Evolutionary conservation across 2,888 invertebrate species (phyloP).

Genomic region (Hemicrepidius hirtus): DNA sequence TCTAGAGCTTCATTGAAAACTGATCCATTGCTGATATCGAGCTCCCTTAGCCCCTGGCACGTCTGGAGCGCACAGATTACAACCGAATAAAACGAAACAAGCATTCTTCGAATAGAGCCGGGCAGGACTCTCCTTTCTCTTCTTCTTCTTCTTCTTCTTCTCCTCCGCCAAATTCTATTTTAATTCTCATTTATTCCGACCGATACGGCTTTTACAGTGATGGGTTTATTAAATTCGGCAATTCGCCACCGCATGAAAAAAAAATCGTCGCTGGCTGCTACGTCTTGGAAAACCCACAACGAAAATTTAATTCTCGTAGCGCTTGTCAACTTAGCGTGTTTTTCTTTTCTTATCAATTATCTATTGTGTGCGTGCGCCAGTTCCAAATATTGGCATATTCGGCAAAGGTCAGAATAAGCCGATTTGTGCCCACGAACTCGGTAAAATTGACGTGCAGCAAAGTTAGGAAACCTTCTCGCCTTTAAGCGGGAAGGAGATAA

Average conservation of each 20-base stretch:
- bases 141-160: neutral
- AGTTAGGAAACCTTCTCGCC: conserved; percentile 2
- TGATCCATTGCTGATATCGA: conserved; percentile 59
- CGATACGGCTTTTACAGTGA: conserved; percentile 37
- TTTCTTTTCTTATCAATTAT: conserved; percentile 47
- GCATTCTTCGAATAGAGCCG: conserved; percentile 52
- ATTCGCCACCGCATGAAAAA: conserved; percentile 17
- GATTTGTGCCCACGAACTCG: conserved; percentile 55
- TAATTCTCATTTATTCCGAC: conserved; percentile 47
- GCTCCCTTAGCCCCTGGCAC: conserved; percentile 56
- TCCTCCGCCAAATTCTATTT: conserved; percentile 47
- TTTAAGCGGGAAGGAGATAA: conserved; percentile 17
- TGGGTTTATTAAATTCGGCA: conserved; percentile 42
- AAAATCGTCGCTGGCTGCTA: neutral
- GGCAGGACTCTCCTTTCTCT: neutral
- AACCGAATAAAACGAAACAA: conserved; percentile 58
- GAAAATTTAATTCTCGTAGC: conserved; percentile 38
- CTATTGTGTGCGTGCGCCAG: conserved; percentile 38
- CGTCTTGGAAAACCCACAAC: neutral
- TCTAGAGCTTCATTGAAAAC: conserved; percentile 60
- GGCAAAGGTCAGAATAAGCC: conserved; percentile 56
- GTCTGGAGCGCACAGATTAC: conserved; percentile 60
- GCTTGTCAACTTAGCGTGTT: conserved; percentile 42
- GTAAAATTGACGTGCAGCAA: conserved; percentile 55
- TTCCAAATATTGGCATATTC: conserved; percentile 48